A percentile compares a stretch with the other conserved stretches of the same genome.
Evolutionary conservation across 2,113 vertebrate genomes (phyloP).

Genomic region (Illadopsis cleaveri): DNA sequence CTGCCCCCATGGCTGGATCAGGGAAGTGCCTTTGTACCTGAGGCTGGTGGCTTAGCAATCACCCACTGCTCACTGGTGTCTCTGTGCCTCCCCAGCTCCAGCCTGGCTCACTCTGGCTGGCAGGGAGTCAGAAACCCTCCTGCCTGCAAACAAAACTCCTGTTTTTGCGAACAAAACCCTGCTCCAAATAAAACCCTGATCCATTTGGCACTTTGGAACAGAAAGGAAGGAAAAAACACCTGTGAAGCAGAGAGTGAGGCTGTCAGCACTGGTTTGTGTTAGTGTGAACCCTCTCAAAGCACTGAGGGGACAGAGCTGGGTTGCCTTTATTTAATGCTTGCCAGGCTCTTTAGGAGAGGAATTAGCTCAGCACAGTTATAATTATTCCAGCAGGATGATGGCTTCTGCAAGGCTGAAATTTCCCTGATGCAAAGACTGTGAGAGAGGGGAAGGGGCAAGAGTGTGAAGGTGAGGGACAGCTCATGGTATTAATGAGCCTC

Average conservation of each 20-base stretch:
- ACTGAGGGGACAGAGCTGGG: background rate
- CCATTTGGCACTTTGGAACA: background rate
- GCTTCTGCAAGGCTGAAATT: background rate
- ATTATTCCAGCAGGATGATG: background rate
- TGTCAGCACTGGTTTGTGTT: background rate
- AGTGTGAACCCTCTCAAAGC: background rate
- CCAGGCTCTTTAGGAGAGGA: background rate
- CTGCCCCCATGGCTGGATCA: background rate
- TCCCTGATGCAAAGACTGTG: background rate
- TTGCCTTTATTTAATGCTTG: background rate
- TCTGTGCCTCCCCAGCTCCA: background rate
- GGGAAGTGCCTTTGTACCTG: background rate
- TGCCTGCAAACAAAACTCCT: background rate
- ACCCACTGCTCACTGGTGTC: accelerated
- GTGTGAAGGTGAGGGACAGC: background rate
- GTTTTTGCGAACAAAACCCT: background rate
- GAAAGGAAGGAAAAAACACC: background rate
- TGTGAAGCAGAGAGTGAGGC: background rate
- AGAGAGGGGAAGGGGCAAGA: background rate
- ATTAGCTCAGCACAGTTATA: background rate
- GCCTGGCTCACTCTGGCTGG: background rate
- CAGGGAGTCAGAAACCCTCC: background rate
- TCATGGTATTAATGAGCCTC: background rate
- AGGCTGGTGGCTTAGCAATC: background rate
- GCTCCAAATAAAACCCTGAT: background rate